phyloP scores from a whole-genome alignment of 2,113 vertebrate species.

The Eubucco bourcierii region DNA sequence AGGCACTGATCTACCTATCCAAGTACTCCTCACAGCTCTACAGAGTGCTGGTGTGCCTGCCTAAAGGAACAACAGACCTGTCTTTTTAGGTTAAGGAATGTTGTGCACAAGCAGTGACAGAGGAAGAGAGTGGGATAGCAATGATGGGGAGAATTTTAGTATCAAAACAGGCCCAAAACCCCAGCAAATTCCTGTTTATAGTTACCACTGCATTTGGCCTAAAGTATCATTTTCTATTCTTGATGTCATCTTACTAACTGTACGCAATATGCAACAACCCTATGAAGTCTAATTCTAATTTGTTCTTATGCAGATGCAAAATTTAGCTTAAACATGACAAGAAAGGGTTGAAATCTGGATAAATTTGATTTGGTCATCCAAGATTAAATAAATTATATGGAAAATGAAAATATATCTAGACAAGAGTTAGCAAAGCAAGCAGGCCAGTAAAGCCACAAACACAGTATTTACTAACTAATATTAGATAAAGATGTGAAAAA shows the following conservation, averaged over 20 bases:
- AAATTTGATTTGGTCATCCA: constrained; percentile 30
- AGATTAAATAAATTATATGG: constrained; percentile 50
- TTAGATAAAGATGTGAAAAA: neutral
- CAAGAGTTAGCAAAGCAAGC: neutral
- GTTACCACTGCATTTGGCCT: constrained; percentile 10
- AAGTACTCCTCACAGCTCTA: neutral
- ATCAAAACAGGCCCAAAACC: constrained; percentile 36
- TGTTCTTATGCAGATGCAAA: constrained; percentile 65
- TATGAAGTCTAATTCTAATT: constrained; percentile 52
- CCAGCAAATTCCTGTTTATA: constrained; percentile 64
- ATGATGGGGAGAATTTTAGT: constrained; percentile 19
- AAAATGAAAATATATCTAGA: neutral
- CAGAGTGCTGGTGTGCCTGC: neutral
- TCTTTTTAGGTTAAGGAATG: constrained; percentile 21
- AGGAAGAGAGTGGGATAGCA: neutral
- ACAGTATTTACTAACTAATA: neutral
- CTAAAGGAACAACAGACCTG: neutral
- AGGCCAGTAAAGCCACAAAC: neutral
- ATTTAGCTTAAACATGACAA: constrained; percentile 67
- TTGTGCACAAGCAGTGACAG: neutral
- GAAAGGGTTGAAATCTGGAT: constrained; percentile 43
- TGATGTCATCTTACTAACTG: constrained; percentile 61
- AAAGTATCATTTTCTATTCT: constrained; percentile 55
- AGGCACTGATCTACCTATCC: neutral
- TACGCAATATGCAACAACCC: constrained; percentile 54